Evolutionary conservation across 2,888 invertebrate genomes (phyloP).

Genomic region (Atethmia centrago): DNA sequence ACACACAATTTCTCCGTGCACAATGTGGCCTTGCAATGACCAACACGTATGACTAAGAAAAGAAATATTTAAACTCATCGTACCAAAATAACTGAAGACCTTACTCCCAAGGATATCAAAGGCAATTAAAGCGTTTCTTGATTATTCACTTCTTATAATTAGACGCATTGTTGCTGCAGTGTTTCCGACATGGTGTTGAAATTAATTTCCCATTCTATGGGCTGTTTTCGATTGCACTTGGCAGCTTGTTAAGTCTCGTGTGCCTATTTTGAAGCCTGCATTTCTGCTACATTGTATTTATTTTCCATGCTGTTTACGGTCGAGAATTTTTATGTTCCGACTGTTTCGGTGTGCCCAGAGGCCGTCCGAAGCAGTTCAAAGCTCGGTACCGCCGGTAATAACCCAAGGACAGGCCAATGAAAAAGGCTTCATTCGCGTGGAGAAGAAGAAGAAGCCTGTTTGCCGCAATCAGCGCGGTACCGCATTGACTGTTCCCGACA

Average conservation of each 20-base stretch:
- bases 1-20: not conserved
- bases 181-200: conserved; percentile 38
- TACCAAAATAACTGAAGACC: conserved; percentile 45
- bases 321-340: not conserved
- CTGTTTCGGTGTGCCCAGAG: too few relatives aligned
- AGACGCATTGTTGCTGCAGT: conserved; percentile 12
- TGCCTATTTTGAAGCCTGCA: conserved; percentile 17
- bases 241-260: conserved; percentile 20
- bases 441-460: too few relatives aligned
- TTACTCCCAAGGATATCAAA: conserved; percentile 33
- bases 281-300: not conserved
- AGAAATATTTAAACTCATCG: conserved; percentile 21
- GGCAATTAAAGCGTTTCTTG: conserved; percentile 18
- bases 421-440: too few relatives aligned
- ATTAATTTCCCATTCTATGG: conserved; percentile 41
- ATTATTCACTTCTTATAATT: conserved; percentile 34
- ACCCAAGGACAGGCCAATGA: too few relatives aligned
- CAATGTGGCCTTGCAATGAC: conserved; percentile 1
- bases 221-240: conserved; percentile 45
- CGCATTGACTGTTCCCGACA: too few relatives aligned
- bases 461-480: too few relatives aligned
- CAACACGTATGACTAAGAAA: conserved; percentile 32
- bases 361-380: too few relatives aligned
- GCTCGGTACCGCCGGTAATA: too few relatives aligned
- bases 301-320: not conserved